These are phyloP conservation scores for Tachysurus fulvidraco DNA, from an alignment of 2,113 vertebrate genomes.

Conservation along the genomic window DNA sequence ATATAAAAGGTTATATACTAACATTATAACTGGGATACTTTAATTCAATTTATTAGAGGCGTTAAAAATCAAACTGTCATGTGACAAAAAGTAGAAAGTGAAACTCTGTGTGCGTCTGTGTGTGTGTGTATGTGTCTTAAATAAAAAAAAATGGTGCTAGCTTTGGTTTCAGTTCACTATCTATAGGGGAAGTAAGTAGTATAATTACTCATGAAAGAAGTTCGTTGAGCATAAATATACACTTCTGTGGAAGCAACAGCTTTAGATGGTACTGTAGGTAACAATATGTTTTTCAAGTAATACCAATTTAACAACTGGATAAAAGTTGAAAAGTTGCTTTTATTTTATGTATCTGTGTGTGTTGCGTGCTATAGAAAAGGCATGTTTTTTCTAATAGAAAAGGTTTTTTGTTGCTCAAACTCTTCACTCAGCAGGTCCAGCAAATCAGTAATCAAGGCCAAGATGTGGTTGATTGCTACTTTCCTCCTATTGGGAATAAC, in stretches of 20 bases:
- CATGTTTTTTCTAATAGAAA: background rate
- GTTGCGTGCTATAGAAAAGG: background rate
- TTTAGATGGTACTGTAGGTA: background rate
- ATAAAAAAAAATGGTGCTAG: background rate
- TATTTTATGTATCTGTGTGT: background rate
- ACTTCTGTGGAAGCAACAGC: background rate
- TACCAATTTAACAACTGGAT: background rate
- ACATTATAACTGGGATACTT: background rate
- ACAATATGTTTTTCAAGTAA: background rate
- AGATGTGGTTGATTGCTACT: background rate
- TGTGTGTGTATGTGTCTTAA: background rate
- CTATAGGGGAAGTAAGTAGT: constrained; percentile 23
- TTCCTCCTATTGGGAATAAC: constrained; percentile 4
- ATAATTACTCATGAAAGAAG: background rate
- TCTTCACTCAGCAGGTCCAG: background rate
- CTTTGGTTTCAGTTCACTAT: constrained; percentile 31
- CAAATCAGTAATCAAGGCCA: background rate
- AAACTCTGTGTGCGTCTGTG: too few species aligned
- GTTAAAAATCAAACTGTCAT: background rate
- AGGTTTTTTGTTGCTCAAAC: background rate
- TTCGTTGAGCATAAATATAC: background rate
- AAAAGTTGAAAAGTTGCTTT: background rate
- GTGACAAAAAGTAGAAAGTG: background rate
- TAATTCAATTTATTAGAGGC: background rate
- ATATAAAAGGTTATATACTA: too few species aligned